These are phyloP conservation scores for Nudaria mundana DNA, from an alignment of 2,888 invertebrate genomes.

Conservation along the genomic window DNA sequence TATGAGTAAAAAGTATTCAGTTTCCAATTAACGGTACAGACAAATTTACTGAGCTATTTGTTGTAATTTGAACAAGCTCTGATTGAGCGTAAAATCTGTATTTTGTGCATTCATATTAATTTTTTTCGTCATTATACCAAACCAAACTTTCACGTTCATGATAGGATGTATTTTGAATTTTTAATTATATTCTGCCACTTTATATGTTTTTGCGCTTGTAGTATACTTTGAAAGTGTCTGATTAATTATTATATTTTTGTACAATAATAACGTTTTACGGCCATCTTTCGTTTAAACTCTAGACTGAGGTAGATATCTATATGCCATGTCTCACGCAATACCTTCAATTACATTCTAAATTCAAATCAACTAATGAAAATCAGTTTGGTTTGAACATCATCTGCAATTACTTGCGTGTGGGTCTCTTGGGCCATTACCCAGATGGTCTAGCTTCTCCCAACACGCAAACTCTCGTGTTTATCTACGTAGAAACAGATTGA, in stretches of 20 bases:
- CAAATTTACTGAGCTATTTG: conserved; percentile 54
- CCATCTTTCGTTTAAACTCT: too few species aligned
- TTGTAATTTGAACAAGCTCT: conserved; percentile 43
- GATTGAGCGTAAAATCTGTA: conserved; percentile 47
- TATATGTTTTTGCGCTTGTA: too few species aligned
- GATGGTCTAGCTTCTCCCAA: conserved; percentile 30
- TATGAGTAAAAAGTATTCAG: conserved; percentile 34
- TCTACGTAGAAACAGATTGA: conserved; percentile 35
- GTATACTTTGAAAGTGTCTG: too few species aligned
- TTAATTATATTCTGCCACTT: too few species aligned
- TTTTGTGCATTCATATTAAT: conserved; percentile 29
- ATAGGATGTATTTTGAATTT: too few species aligned
- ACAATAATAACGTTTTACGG: too few species aligned
- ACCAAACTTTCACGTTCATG: too few species aligned
- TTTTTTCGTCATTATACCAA: too few species aligned
- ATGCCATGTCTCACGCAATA: neutral
- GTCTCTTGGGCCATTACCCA: conserved; percentile 26
- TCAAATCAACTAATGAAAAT: conserved; percentile 18
- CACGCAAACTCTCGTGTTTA: conserved; percentile 39
- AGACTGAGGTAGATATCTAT: too few species aligned
- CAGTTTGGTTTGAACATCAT: conserved; percentile 9
- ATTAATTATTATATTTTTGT: too few species aligned
- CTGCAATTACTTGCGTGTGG: conserved; percentile 22
- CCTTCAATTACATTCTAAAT: neutral
- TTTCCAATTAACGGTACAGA: conserved; percentile 67